These are phyloP conservation scores for Clarias platycephalus DNA, from an alignment of 2,797 vertebrate genomes.

Conservation along the genomic window DNA sequence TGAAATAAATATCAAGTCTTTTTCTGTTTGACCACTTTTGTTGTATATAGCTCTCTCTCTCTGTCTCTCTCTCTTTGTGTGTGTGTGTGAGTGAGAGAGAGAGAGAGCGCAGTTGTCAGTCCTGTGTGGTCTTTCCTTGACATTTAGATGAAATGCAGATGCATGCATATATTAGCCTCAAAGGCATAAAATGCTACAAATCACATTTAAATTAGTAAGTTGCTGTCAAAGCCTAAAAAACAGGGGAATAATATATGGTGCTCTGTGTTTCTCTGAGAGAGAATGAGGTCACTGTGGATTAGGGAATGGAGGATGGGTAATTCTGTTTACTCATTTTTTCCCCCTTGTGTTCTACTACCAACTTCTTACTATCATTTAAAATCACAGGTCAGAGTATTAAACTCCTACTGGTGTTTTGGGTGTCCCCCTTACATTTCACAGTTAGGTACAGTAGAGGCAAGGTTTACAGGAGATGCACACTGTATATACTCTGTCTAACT, in stretches of 20 bases:
- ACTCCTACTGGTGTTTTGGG: not conserved
- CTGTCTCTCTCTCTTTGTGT: not conserved
- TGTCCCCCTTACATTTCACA: not conserved
- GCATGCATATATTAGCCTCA: constrained; percentile 24
- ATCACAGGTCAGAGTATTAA: not conserved
- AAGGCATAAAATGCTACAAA: constrained; percentile 21
- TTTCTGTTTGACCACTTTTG: not conserved
- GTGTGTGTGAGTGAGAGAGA: not conserved
- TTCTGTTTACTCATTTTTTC: not conserved
- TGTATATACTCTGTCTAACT: too few species aligned
- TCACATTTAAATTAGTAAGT: constrained; percentile 34
- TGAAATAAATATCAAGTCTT: not conserved
- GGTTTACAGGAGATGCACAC: too few species aligned
- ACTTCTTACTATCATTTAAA: constrained; percentile 4
- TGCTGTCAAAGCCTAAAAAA: constrained; percentile 6
- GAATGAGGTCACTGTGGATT: constrained; percentile 15
- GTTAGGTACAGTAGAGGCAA: not conserved
- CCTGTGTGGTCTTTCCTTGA: not conserved
- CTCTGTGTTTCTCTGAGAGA: constrained; percentile 1
- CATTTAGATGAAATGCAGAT: constrained; percentile 35
- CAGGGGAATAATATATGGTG: not conserved
- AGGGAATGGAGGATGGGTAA: not conserved
- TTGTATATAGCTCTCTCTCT: not conserved
- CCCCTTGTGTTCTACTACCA: not conserved
- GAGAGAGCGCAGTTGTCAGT: not conserved